These are phyloP conservation scores for Andrena flavipes DNA, from an alignment of 2,888 invertebrate genomes.

Conservation along the genomic window DNA sequence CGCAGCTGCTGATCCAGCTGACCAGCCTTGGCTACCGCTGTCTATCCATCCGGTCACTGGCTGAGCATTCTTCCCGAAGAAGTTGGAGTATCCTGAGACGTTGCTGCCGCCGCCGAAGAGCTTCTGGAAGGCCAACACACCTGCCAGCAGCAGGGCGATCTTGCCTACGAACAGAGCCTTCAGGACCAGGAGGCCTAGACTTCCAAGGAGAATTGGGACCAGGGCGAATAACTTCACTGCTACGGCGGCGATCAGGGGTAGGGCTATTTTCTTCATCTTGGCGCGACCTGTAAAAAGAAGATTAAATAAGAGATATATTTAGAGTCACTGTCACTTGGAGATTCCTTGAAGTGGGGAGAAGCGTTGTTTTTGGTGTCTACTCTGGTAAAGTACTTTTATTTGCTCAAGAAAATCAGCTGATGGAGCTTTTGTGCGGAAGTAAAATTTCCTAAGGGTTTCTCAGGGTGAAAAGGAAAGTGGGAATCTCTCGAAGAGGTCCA, in stretches of 20 bases:
- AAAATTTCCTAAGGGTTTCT: too few relatives aligned
- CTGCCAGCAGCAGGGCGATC: constrained; percentile 91
- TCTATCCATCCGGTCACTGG: constrained; percentile 68
- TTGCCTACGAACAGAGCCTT: constrained; percentile 93
- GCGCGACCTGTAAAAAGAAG: constrained; percentile 87
- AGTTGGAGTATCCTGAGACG: constrained; percentile 70
- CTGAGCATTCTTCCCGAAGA: constrained; percentile 78
- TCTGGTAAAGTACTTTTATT: too few relatives aligned
- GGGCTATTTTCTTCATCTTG: constrained; percentile 90
- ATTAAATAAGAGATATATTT: background rate
- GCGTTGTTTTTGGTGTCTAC: too few relatives aligned
- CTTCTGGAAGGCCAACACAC: constrained; percentile 90
- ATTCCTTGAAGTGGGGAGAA: background rate
- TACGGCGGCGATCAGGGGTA: constrained; percentile 89
- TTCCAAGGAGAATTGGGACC: constrained; percentile 89
- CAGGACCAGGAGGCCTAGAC: constrained; percentile 89
- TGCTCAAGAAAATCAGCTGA: too few relatives aligned
- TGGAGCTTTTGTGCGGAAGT: too few relatives aligned
- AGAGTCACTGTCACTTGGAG: background rate
- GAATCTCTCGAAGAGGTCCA: background rate
- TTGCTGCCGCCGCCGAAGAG: constrained; percentile 86
- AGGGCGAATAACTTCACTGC: constrained; percentile 91
- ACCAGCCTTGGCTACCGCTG: constrained; percentile 77
- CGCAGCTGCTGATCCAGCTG: constrained; percentile 74
- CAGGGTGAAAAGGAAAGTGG: too few relatives aligned